These are phyloP conservation scores for Callionymus lyra DNA, from an alignment of 2,113 vertebrate genomes.

Conservation along the genomic window DNA sequence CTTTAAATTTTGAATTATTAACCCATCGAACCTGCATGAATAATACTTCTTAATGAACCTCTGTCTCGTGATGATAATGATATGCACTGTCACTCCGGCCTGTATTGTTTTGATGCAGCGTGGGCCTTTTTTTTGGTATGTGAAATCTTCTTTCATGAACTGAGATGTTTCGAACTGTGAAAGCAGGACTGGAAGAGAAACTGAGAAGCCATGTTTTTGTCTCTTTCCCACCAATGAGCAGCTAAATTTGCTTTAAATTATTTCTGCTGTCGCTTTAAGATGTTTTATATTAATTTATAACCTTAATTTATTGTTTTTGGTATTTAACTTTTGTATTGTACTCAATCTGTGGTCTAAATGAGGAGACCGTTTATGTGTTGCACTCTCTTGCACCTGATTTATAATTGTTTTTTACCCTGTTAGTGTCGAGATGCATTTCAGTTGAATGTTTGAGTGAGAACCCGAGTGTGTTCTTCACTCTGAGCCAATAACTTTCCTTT, in stretches of 20 bases:
- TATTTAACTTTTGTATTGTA: constrained; percentile 63
- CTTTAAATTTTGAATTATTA: constrained; percentile 25
- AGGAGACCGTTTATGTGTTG: constrained; percentile 24
- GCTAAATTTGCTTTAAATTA: constrained; percentile 53
- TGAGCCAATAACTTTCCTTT: constrained; percentile 47
- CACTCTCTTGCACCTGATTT: constrained; percentile 28
- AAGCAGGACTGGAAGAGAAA: constrained; percentile 54
- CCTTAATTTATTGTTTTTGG: constrained; percentile 66
- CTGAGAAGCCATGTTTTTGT: constrained; percentile 27
- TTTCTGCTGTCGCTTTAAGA: constrained; percentile 49
- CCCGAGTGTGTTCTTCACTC: constrained; percentile 28
- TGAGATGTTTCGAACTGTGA: constrained; percentile 6
- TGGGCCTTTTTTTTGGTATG: constrained; percentile 14
- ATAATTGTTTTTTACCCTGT: constrained; percentile 11
- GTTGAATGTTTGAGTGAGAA: constrained; percentile 31
- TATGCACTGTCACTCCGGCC: constrained; percentile 34
- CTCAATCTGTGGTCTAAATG: constrained; percentile 32
- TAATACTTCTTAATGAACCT: constrained; percentile 15
- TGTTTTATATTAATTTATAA: constrained; percentile 56
- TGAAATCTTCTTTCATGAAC: constrained; percentile 12
- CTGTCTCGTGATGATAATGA: constrained; percentile 16
- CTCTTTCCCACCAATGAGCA: constrained; percentile 38
- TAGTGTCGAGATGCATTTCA: constrained; percentile 34
- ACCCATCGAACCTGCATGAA: constrained; percentile 19
- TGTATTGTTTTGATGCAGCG: constrained; percentile 4